Evolutionary conservation across 2,797 vertebrate genomes (phyloP).

Genomic region (Halcyon leucocephala): DNA sequence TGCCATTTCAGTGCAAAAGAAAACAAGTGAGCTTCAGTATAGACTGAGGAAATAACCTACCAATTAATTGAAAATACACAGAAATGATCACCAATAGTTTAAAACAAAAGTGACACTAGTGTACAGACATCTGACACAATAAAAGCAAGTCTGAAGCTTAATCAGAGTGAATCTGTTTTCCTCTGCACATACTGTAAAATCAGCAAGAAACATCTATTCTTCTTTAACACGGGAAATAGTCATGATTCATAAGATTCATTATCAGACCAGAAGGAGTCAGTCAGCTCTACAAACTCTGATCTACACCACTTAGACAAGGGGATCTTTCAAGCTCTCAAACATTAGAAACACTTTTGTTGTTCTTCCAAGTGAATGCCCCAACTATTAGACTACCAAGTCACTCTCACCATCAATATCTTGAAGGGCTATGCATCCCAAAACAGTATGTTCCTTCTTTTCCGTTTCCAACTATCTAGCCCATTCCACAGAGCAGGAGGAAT

Average conservation of each 20-base stretch:
- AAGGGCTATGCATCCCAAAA: not conserved
- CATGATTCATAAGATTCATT: not conserved
- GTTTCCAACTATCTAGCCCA: not conserved
- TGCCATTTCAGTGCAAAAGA: not conserved
- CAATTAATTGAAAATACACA: not conserved
- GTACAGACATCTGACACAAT: not conserved
- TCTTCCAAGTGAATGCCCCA: not conserved
- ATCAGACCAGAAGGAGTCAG: not conserved
- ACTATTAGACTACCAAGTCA: not conserved
- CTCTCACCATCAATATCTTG: no score
- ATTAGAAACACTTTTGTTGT: not conserved
- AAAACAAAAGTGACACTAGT: fast-evolving
- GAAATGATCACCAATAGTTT: not conserved
- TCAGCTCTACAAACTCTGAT: not conserved
- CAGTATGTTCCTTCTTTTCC: not conserved
- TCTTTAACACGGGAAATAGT: not conserved
- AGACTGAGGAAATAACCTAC: not conserved
- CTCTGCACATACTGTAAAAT: not conserved
- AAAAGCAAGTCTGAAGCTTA: not conserved
- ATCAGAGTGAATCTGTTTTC: not conserved
- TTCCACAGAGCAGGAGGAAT: not conserved
- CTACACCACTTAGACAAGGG: not conserved
- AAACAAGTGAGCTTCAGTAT: not conserved
- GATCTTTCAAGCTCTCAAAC: not conserved
- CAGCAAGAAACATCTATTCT: not conserved